phyloP scores from a whole-genome alignment of 2,888 invertebrate species.

The Brachyopa scutellaris region DNA sequence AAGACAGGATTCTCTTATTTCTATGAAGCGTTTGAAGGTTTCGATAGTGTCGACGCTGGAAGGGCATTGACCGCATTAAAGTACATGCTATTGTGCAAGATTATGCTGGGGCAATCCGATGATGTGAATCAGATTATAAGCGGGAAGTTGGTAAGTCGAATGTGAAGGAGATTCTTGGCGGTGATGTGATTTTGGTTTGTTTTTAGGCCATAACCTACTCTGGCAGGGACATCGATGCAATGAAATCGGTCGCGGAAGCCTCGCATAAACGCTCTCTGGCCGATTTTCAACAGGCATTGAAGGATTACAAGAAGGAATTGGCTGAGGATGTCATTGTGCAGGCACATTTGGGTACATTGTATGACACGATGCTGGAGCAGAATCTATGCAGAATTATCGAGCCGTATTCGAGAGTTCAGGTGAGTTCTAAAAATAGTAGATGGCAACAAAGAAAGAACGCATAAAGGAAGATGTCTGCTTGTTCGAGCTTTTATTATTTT shows the following conservation, averaged over 20 bases:
- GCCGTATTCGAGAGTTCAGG: slow-evolving; percentile 98
- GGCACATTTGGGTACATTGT: slow-evolving; percentile 97
- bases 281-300: slow-evolving; percentile 95
- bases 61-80: slow-evolving; percentile 98
- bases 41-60: slow-evolving; percentile 95
- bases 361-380: slow-evolving; percentile 99
- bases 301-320: slow-evolving; percentile 92
- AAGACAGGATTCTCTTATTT: slow-evolving; percentile 99
- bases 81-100: slow-evolving; percentile 99
- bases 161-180: slow-evolving; percentile 96
- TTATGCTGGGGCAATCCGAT: slow-evolving; percentile 98
- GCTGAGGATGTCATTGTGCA: slow-evolving; percentile 98
- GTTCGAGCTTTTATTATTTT: background rate
- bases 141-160: slow-evolving; percentile 90
- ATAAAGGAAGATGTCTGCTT: too few species aligned
- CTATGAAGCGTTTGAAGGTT: slow-evolving; percentile 99
- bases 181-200: slow-evolving; percentile 86
- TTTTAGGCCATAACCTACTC: slow-evolving; percentile 94
- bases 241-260: slow-evolving; percentile 98
- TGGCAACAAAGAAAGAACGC: background rate
- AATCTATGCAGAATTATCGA: slow-evolving; percentile 99
- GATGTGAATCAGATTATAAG: slow-evolving; percentile 97
- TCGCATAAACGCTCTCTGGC: slow-evolving; percentile 98
- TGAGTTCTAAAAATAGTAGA: slow-evolving; percentile 76
- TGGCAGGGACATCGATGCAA: slow-evolving; percentile 97